Conservation (phyloP, 2,888 invertebrate species). For the Xestia c-nigrum region DNA sequence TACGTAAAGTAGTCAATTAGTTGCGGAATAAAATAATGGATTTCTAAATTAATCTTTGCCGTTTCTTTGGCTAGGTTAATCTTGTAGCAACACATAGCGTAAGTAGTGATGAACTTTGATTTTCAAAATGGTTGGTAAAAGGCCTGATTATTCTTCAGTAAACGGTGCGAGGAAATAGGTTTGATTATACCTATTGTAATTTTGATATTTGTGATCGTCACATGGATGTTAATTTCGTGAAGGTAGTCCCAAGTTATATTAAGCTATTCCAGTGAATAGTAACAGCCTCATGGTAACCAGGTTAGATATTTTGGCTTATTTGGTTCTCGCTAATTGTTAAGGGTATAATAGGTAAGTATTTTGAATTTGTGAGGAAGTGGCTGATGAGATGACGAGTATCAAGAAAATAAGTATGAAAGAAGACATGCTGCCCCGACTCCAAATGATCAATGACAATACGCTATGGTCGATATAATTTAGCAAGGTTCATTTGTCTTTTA, state of each 20-base stretch:
- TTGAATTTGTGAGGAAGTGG: neutral
- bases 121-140: constrained; percentile 8
- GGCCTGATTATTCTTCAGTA: neutral
- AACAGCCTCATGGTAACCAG: neutral
- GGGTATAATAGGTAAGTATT: neutral
- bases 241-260: neutral
- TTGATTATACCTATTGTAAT: neutral
- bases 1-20: constrained; percentile 3
- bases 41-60: constrained; percentile 21
- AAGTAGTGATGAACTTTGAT: constrained; percentile 11
- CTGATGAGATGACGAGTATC: too few species aligned
- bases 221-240: neutral
- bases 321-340: neutral
- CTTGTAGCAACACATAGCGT: neutral
- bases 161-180: neutral
- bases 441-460: neutral
- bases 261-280: neutral
- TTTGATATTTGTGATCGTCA: neutral
- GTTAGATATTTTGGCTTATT: neutral
- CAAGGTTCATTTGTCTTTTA: neutral
- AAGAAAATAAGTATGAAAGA: too few species aligned
- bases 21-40: constrained; percentile 22
- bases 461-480: neutral
- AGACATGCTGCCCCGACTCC: too few species aligned
- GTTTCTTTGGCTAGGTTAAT: constrained; percentile 5